phyloP scores from a whole-genome alignment of 92 coral and sea anemone genomes.

The Porites divaricata region DNA sequence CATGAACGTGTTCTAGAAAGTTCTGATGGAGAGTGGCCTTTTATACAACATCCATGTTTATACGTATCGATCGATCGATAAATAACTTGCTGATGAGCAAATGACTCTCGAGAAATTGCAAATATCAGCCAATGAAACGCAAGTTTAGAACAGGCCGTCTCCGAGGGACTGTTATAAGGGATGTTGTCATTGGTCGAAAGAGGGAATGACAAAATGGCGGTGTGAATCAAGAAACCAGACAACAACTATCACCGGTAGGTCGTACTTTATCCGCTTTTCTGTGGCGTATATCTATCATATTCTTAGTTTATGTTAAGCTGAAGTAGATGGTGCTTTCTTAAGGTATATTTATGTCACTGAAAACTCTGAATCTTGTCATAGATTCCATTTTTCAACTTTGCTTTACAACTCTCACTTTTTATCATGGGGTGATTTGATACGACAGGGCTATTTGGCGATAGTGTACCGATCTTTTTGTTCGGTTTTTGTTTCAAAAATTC shows the following conservation, averaged over 20 bases:
- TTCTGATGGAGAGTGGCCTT: no score
- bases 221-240: neutral
- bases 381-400: neutral
- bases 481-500: no score
- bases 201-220: neutral
- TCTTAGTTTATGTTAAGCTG: neutral
- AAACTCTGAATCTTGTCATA: neutral
- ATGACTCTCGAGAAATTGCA: neutral
- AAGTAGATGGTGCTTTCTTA: neutral
- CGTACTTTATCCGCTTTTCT: neutral
- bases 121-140: conserved; percentile 21
- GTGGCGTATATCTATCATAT: neutral
- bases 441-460: neutral
- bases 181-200: conserved; percentile 20
- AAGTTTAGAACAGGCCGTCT: conserved; percentile 11
- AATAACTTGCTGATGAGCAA: conserved; percentile 33
- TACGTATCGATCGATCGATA: conserved; percentile 6
- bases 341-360: neutral
- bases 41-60: no score
- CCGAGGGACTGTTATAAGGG: neutral
- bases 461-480: neutral
- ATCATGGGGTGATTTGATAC: neutral
- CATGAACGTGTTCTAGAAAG: no score
- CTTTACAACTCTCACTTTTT: neutral
- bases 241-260: conserved; percentile 27